Evolutionary conservation across 2,888 invertebrate species (phyloP).

Genomic region (Melinaea marsaeus): DNA sequence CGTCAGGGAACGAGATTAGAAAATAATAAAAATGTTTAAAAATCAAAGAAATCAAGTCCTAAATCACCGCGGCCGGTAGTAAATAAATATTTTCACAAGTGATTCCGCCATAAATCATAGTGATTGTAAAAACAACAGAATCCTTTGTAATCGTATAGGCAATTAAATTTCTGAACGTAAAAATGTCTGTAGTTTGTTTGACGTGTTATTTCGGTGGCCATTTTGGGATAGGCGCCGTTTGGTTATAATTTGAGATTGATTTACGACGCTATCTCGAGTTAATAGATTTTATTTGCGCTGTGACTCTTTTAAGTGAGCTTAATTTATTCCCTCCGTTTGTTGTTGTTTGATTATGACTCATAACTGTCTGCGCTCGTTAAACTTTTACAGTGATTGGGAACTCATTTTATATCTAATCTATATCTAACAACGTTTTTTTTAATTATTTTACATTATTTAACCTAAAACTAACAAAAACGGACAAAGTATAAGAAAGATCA

Average conservation of each 20-base stretch:
- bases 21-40: constrained; percentile 24
- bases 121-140: constrained; percentile 69
- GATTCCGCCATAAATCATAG: constrained; percentile 60
- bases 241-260: constrained; percentile 67
- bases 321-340: constrained; percentile 33
- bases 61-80: constrained; percentile 47
- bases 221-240: constrained; percentile 49
- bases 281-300: constrained; percentile 54
- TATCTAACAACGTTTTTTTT: background rate
- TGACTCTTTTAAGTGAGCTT: constrained; percentile 39
- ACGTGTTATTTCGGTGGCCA: constrained; percentile 39
- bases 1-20: constrained; percentile 21
- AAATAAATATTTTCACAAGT: constrained; percentile 57
- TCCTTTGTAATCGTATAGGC: constrained; percentile 75
- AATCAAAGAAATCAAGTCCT: constrained; percentile 28
- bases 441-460: background rate
- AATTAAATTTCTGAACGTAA: constrained; percentile 66
- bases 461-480: constrained; percentile 10
- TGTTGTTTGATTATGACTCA: constrained; percentile 10
- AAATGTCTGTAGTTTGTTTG: constrained; percentile 48
- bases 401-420: no score
- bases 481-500: constrained; percentile 37
- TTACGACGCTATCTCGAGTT: constrained; percentile 47
- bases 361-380: no score
- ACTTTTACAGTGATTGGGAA: no score